Evolutionary conservation across 2,888 invertebrate genomes (phyloP), one percentile per base, ranked within the genome.

Genomic region (Megastigmus dorsalis): DNA sequence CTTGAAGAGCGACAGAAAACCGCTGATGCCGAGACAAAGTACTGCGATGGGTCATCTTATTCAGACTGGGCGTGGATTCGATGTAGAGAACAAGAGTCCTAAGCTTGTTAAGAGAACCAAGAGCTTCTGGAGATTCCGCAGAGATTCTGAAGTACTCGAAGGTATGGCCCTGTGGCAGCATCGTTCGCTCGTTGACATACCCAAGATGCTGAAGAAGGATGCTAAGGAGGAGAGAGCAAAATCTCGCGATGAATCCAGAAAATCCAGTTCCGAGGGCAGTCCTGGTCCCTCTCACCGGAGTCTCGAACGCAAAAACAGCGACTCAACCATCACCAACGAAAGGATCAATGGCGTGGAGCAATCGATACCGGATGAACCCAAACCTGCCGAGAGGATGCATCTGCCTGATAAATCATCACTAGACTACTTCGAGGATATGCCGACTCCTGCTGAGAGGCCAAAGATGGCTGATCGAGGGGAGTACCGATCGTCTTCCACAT

Each of bases 131-230:
- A 93, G 93, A 82, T 95, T 95, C 82, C 93, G 95, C 23, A 92
- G 93, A 69, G 89, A 89, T 63, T 92, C 92, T 1, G 95, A 95
- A 76, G 94, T 95, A 62, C 89, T 95, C 82, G 95, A 95, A 82
- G 95, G 95, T 0, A 95, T 95, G 95, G 93, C 95, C 0, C 89
- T 95, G 66, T 95, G 95, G 95, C 93, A 93, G 83, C 95, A 95
- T 84, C 91, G 95, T 38, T 95, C 95, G 80, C 90, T 95, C 75
- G 95, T 95, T 0, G 95, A 94, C 80, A 92, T 94, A 88, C 91
- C 78, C 87, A 91, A 86, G 89, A 91, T 85, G 91, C 90, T 86
- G 70, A 89, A 86, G 23, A 86, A 85, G 65, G 92, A 92, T 60
- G 89, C 89, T 79, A 90, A 89, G 23, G 85, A 89, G 70, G 90